Evolutionary conservation across 1,140 invertebrate species (phyloP), one percentile per base, ranked within the genome.

Genomic region (Drosophila gunungcola): DNA sequence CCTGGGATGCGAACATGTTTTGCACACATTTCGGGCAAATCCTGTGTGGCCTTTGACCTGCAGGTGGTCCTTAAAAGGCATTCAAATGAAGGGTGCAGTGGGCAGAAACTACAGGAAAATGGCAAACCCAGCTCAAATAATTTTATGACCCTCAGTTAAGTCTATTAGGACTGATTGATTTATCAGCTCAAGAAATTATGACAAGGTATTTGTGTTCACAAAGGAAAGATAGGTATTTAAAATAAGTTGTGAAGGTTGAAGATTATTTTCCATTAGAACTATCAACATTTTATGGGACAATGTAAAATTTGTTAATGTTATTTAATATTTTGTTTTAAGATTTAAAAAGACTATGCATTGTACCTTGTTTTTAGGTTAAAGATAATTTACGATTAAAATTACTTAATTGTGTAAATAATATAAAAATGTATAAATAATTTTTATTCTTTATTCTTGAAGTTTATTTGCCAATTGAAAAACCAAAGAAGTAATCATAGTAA

Each of bases 21-120:
- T 39, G 77, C 57, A 79, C 70, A 79, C 51, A 79, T 63, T 61
- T 51, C 62, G 78, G 82, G 83, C 73, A 68, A 78, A 53, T 82
- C 82, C 83, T 78, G 74, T 52, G 49, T 53, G 65, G 80, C 65
- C 69, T 76, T 57, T 21, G 43, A 16, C 13, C 13, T 32, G 77
- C 76, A 85, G 64, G 80, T 25, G 81, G 80, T 85, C 70, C 64
- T 11, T 4, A 32, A 53, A 7, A 7, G 58, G 4, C 27, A 52
- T 34, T 38, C 34, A 57, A 73, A 48, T 56, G 46, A 68, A 68
- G 64, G 64, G 46, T 55, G 34, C 48, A 12, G 27, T 9, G 36
- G 46, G 52, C 52, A 11, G 10, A n/a, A n/a, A 21, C 10, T 16
- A 13, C 13, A 12, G 11, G 39, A 34, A 42, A 63, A 34, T 51